A percentile compares a stretch with the other conserved stretches of the same genome.
Conservation (phyloP, 2,113 vertebrate genomes). For the Podarcis cretensis region DNA sequence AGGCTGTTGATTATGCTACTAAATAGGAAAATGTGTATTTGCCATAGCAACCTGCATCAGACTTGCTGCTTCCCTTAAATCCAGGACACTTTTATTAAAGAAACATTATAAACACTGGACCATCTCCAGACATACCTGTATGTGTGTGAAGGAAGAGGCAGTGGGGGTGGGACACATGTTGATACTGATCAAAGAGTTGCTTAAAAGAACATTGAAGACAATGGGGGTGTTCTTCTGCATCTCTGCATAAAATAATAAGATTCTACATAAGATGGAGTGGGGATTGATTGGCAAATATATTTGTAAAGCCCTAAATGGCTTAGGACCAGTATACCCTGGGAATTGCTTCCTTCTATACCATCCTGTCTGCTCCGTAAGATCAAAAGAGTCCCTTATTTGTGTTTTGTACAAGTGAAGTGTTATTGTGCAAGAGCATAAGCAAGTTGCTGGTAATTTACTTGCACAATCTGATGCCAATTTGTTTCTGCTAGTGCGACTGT, state of each 20-base stretch:
- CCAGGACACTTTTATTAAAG: constrained; percentile 61
- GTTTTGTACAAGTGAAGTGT: no score
- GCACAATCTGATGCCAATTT: no score
- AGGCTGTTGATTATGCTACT: constrained; percentile 68
- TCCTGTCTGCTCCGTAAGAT: no score
- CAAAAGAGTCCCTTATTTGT: no score
- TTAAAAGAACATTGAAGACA: neutral
- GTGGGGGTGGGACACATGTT: neutral
- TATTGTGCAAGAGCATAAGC: no score
- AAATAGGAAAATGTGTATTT: constrained; percentile 68
- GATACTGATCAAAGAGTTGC: neutral
- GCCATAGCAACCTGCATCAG: constrained; percentile 67
- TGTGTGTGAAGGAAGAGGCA: neutral
- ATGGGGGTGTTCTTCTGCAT: no score
- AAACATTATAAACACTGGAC: neutral
- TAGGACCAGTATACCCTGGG: no score
- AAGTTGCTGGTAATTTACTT: no score
- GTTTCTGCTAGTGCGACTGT: no score
- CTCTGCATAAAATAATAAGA: neutral
- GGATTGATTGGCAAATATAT: no score
- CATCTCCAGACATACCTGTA: neutral
- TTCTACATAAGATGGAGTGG: neutral
- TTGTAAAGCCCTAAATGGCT: no score
- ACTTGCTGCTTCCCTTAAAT: constrained; percentile 59
- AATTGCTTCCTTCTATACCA: no score